Evolutionary conservation across 2,888 invertebrate species (phyloP), one percentile per base, ranked within the genome.

Genomic region (Drosophila aldrichi): DNA sequence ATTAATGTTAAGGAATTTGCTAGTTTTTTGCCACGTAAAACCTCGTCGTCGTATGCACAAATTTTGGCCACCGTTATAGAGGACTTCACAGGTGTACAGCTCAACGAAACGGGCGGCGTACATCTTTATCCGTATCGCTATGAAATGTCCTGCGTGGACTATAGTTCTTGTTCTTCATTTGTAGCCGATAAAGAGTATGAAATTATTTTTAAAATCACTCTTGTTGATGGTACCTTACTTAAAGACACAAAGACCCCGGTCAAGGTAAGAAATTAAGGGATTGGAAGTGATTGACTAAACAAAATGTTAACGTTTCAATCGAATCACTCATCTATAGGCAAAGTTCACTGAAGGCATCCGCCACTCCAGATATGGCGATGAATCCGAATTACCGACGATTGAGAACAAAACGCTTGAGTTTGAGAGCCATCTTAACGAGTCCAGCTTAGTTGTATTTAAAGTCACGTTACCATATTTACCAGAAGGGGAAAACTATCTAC

Each of bases 101-200:
- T 98, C 89, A 98, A 97, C 91, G 95, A 96, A 38, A 95, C 97
- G 0, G 94, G 95, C 2, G 94, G 96, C 70, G 94, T 97, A 41
- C 94, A 95, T 60, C 93, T 98, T 10, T 97, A 97, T 92, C 95
- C 95, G 62, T 95, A 96, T 89, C 95, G 95, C 75, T 96, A 97
- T 85, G 95, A 95, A 80, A 94, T 97, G 93, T 95, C 96, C 68
- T 94, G 97, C 59, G 95, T 97, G 22, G 80, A 76, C 12, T 89
- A 74, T 34, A 95, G 96, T 82, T 96, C 96, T 2, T 96, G 98
- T 0, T 96, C 96, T 81, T 96, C 96, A 77, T 99, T 98, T 93
- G 97, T 98, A 91, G 98, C 98, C 1, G 97, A 97, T 43, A 94
- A 99, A 56, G 96, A 96, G 75, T 97, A 96, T 82, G 96, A 95